A percentile compares a stretch with the other conserved stretches of the same genome.
These are phyloP conservation scores for Phymanthus crucifer DNA, from an alignment of 92 coral and sea anemone species.

Conservation along the genomic window DNA sequence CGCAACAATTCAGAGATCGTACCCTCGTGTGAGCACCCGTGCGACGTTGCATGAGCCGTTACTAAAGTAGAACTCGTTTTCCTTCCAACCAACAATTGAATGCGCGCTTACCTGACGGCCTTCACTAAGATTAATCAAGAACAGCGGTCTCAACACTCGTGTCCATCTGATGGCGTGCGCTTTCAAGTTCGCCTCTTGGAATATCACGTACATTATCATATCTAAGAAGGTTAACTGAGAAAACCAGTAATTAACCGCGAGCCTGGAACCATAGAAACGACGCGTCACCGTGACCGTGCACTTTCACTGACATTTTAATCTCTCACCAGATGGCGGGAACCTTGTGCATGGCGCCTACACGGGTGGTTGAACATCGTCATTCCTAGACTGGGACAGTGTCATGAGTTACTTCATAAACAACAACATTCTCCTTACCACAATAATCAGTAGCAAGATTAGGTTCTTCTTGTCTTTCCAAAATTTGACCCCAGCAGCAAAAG, in stretches of 20 bases:
- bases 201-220: constrained; percentile 87
- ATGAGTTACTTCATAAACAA: too few species aligned
- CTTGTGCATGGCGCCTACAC: too few species aligned
- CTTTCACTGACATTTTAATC: too few species aligned
- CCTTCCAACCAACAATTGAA: not conserved
- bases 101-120: constrained; percentile 82
- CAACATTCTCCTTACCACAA: constrained; percentile 67
- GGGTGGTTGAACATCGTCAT: too few species aligned
- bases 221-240: constrained; percentile 86
- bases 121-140: constrained; percentile 83
- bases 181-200: constrained; percentile 68
- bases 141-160: constrained; percentile 79
- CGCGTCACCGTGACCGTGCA: too few species aligned
- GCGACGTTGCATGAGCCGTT: too few species aligned
- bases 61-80: too few species aligned
- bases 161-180: constrained; percentile 87
- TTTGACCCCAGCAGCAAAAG: constrained; percentile 90
- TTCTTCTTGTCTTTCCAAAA: constrained; percentile 95
- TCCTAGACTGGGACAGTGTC: not conserved
- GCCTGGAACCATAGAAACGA: not conserved
- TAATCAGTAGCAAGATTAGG: constrained; percentile 62
- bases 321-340: too few species aligned
- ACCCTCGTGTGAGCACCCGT: too few species aligned
- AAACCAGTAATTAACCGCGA: not conserved
- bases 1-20: too few species aligned